A percentile compares a stretch with the other conserved stretches of the same genome.
Evolutionary conservation across 2,113 vertebrate genomes (phyloP).

Genomic region (Salvelinus fontinalis): DNA sequence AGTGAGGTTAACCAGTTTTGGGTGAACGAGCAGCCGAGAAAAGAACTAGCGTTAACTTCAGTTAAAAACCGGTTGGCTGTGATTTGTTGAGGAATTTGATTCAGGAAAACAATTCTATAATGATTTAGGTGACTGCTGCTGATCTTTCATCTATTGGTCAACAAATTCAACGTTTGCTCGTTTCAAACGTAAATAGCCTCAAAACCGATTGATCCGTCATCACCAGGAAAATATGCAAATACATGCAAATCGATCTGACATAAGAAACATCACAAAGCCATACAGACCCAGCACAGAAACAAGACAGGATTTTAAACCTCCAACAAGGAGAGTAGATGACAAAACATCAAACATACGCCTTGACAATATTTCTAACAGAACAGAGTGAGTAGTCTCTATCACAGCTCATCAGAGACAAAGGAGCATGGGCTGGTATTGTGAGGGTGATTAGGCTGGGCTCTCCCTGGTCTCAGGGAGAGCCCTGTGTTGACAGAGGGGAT

Average conservation of each 20-base stretch:
- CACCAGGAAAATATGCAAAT: conserved; percentile 50
- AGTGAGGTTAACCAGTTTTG: background rate
- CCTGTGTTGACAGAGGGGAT: conserved; percentile 71
- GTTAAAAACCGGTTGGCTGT: background rate
- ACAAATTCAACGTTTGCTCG: background rate
- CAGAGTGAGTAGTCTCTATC: conserved; percentile 46
- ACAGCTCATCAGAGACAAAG: conserved; percentile 65
- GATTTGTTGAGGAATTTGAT: no score
- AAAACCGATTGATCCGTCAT: conserved; percentile 39
- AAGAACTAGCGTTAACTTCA: background rate
- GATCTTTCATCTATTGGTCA: background rate
- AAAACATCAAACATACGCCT: conserved; percentile 59
- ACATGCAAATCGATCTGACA: conserved; percentile 46
- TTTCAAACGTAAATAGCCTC: conserved; percentile 29
- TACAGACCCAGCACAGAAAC: conserved; percentile 38
- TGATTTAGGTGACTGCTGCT: no score
- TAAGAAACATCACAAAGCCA: conserved; percentile 39
- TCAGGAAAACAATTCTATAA: no score
- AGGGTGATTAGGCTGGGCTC: conserved; percentile 16
- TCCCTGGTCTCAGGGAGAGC: conserved; percentile 49
- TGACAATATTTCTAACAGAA: conserved; percentile 33
- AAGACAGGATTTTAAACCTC: conserved; percentile 34
- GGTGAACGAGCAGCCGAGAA: background rate
- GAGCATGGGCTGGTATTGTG: conserved; percentile 53
- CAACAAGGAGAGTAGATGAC: conserved; percentile 47